Evolutionary conservation across 2,888 invertebrate genomes (phyloP), one percentile per base, ranked within the genome.

Genomic region (Cosmopolites sordidus): DNA sequence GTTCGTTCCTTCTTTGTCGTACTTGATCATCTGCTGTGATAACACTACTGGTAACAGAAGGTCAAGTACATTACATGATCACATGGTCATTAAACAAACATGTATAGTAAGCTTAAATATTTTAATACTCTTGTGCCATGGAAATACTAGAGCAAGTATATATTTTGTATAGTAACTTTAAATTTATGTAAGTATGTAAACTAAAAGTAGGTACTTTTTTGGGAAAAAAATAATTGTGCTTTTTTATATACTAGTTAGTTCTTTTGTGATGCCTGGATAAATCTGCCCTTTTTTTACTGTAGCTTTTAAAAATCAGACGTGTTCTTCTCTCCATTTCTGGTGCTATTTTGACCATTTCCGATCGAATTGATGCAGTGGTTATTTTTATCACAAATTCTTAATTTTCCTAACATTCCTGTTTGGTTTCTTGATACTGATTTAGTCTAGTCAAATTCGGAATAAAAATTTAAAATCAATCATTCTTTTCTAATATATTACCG

Each of bases 121-220:
- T 64, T 63, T 70, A 70, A 70, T 69, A 70, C 67, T 70, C 68
- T 69, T 68, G 72, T 72, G 72, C 72, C 72, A 72, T 71, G 63
- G 54, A 22, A 22, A 22, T 22, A 22, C 22, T 22, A 22, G 22
- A 22, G 22, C 49, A 54, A 47, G 43, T 51, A 54, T 64, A 51
- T 56, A 71, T 68, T 65, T 71, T 73, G 73, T 74, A 74, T 71
- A 71, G 72, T 72, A 70, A 62, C 66, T 71, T 51, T 58, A 58
- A 56, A 55, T 61, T n/a, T n/a, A n/a, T n/a, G 62, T 66, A 63
- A 63, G 62, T 64, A 63, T 61, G 48, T 51, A 54, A 52, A 56
- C 43, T 51, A 47, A 53, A 48, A 51, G 51, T 58, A 51, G 47
- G 56, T 58, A 48, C 30, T 16, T 48, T 48, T 55, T 22, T 42